Evolutionary conservation across 2,797 vertebrate species (phyloP).

Genomic region (Lemur catta): DNA sequence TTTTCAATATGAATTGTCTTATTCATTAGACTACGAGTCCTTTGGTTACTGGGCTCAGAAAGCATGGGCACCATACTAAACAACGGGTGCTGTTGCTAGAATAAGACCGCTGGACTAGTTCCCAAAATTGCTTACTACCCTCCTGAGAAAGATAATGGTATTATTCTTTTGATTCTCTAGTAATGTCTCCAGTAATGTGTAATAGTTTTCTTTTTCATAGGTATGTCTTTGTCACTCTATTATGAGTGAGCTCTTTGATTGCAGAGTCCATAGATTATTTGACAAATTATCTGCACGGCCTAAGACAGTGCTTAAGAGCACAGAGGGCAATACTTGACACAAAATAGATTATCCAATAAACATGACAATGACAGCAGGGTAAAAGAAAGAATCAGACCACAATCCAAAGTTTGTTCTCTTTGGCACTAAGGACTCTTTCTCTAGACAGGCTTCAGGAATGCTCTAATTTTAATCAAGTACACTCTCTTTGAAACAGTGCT

Average conservation of each 20-base stretch:
- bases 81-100: background rate
- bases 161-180: background rate
- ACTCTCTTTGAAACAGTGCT: background rate
- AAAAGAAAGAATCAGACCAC: background rate
- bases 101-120: background rate
- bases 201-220: background rate
- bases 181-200: background rate
- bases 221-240: background rate
- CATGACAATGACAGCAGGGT: background rate
- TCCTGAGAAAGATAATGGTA: background rate
- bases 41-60: background rate
- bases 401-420: background rate
- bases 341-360: background rate
- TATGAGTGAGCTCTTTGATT: background rate
- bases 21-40: background rate
- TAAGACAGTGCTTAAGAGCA: background rate
- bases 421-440: background rate
- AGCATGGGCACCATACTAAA: background rate
- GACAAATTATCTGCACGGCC: background rate
- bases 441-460: background rate
- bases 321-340: background rate
- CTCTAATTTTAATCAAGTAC: background rate
- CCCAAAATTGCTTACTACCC: background rate
- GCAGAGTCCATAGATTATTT: background rate
- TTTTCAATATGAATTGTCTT: background rate